These are phyloP conservation scores for Luscinia luscinia DNA, from an alignment of 2,797 vertebrate genomes.

Conservation along the genomic window DNA sequence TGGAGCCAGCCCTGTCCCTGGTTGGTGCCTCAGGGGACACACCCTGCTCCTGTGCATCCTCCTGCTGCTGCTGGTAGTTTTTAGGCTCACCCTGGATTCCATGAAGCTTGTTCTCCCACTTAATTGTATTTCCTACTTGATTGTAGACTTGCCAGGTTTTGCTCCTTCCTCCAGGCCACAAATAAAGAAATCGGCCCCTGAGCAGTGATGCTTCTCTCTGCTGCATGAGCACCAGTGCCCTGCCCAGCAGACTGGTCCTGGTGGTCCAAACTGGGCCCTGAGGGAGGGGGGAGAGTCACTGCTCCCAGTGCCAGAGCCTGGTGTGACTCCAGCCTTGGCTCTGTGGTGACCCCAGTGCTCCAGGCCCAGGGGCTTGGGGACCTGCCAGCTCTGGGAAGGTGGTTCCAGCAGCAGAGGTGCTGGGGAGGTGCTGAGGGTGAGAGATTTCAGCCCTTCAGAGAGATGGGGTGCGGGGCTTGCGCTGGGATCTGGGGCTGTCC, in stretches of 20 bases:
- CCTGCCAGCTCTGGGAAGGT: not conserved
- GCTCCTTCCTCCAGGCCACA: not conserved
- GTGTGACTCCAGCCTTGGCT: too few species aligned
- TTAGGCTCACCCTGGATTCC: not conserved
- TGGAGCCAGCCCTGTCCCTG: not conserved
- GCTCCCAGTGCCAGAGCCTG: not conserved
- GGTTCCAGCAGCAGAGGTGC: not conserved
- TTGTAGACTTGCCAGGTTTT: not conserved
- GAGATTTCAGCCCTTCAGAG: not conserved
- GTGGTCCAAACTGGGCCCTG: not conserved
- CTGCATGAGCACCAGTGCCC: not conserved
- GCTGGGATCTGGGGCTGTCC: not conserved
- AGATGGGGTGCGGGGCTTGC: not conserved
- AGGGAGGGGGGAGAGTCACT: not conserved
- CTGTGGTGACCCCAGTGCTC: not conserved
- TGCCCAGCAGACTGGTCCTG: not conserved
- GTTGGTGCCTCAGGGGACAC: fast-evolving
- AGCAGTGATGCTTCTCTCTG: not conserved
- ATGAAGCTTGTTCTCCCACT: not conserved
- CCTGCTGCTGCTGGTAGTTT: not conserved
- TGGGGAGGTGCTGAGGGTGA: not conserved
- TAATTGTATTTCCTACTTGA: not conserved
- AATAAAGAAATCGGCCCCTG: constrained; percentile 35
- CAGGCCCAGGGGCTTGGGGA: not conserved
- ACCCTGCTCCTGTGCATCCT: fast-evolving